Evolutionary conservation across 2,888 invertebrate species (phyloP), one percentile per base, ranked within the genome.

Genomic region (Andrena trimmerana): DNA sequence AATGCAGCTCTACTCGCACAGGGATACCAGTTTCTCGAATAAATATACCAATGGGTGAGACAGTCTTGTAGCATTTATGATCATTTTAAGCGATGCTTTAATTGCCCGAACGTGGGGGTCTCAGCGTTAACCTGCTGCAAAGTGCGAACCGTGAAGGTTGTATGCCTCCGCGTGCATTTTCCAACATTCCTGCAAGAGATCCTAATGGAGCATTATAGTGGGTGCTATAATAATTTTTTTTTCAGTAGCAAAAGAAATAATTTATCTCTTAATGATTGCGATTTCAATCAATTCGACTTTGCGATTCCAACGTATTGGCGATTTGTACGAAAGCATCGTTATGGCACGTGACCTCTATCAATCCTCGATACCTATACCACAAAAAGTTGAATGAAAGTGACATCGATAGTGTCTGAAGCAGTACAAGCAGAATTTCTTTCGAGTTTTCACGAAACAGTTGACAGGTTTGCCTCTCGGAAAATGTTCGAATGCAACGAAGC

Each of bases 101-200:
- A 92, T 92, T 90, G 89, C 78, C 79, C 80, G 86, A 87, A 90
- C 92, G 92, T 92, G 91, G 85, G 89, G 91, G 92, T 91, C 88
- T 87, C 80, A 70, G 74, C 79, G 82, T 83, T 87, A 90, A 92
- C 90, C 90, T 68, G 50, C 33, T 83, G 72, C 54, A 68, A 62
- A 71, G 48, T 83, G 72, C 54, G 66, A 62, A 71, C 52, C 54
- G 36, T 57, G 71, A 71, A 69, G 42, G 29, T 66, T 74, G 42
- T 7, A 63, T 24, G 42, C 67, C 63, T 62, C 71, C 42, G 65
- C 50, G 60, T 54, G 71, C 33, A 48, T 66, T 59, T 75, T 71
- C 48, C 10, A 48, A 50, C 59, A 54, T 36, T 52, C 36, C 0
- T 10, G 3, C 2, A 10, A 20, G 2, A 54, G 27, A 13, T 48